phyloP scores from a whole-genome alignment of 1,140 invertebrate species.

The Euwallacea fornicatus region DNA sequence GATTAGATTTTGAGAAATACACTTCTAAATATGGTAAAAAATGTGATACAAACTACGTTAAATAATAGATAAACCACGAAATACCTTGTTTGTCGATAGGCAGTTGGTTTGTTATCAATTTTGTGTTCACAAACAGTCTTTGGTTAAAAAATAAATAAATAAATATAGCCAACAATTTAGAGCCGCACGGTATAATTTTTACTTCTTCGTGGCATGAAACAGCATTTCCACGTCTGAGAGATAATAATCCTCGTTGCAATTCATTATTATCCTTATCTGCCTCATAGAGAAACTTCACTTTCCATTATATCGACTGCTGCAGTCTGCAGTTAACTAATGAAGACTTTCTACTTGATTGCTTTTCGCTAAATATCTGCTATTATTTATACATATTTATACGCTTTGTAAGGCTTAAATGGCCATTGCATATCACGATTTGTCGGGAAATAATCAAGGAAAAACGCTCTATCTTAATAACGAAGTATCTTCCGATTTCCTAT shows the following conservation, averaged over 20 bases:
- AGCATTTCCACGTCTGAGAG: background rate
- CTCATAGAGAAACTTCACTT: background rate
- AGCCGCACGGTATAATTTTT: background rate
- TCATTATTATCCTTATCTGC: too few species aligned
- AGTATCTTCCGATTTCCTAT: background rate
- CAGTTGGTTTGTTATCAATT: too few species aligned
- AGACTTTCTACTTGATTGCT: slow-evolving; percentile 2
- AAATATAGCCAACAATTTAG: background rate
- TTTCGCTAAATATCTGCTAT: background rate
- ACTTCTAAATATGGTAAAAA: too few species aligned
- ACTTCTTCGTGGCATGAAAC: background rate
- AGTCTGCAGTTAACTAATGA: background rate
- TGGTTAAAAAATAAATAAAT: background rate
- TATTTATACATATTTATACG: background rate
- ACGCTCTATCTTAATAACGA: background rate
- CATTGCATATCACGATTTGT: background rate
- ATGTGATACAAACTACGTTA: too few species aligned
- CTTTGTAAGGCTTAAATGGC: background rate
- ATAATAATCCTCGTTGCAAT: background rate
- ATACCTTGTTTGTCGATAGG: too few species aligned
- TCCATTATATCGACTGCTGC: background rate
- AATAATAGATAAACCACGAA: too few species aligned
- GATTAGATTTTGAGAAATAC: too few species aligned
- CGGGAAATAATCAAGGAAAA: background rate
- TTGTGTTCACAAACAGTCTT: too few species aligned